Base-by-base conservation (phyloP, 92 coral and sea anemone species). In the Actinostola sp. region DNA sequence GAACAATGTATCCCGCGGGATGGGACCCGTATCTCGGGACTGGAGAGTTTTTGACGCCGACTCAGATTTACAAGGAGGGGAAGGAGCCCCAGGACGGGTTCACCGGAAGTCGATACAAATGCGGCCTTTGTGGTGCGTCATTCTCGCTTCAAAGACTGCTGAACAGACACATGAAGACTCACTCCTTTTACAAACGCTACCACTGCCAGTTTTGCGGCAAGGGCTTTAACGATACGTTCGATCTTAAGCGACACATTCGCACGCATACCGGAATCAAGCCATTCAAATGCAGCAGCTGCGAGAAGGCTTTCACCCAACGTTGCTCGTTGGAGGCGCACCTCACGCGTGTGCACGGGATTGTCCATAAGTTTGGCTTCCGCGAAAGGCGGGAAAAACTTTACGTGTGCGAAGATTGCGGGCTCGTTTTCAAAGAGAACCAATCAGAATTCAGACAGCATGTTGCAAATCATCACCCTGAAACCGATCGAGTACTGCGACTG, bases 241-340 rank as follows among this genome's bases (percentile, higher is more conserved):
- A 95, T 73, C 78, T 95, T 42, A 95, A 95, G 81, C 97, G 99
- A 48, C 99, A 95, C 67, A 91, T 95, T 68, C 86, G 98, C 76
- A 94, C 98, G 27, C 98, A 94, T 77, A 94, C 98, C 30, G 98
- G 98, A 0, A 92, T 94, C 43, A 94, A 88, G 59, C 98, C 98
- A 32, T 94, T 94, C 51, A 92, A 89, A 71, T 94, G 98, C 59
- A 82, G 84, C 43, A 76, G 63, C 49, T 94, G 98, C 66, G 98
- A 94, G 50, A 94, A 94, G 85, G 83, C 95, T 11, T 94, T 94
- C 54, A 94, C 98, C 13, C 98, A 94, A 75, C 92, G 98, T 10
- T 94, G 98, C 43, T 94, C 98, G 2, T 57, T 94, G 79, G 98
- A 94, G 67, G 98, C 98, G 28, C 98, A 94, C 65, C 86, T 82